These are phyloP conservation scores for Bombyx huttoni DNA, from an alignment of 2,888 invertebrate genomes.

Conservation along the genomic window DNA sequence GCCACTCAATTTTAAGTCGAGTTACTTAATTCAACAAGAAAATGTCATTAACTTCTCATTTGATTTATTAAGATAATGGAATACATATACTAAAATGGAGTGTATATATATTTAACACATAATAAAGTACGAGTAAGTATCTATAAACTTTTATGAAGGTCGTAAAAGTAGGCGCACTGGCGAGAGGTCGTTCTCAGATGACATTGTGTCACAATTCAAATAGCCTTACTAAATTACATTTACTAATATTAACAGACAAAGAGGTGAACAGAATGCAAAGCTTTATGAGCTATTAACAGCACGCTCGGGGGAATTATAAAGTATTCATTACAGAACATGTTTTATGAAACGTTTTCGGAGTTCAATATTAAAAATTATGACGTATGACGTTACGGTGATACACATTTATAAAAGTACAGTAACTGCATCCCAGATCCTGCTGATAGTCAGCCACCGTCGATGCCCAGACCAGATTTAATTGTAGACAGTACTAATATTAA, in stretches of 20 bases:
- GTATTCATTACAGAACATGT: no score
- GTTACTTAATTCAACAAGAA: slow-evolving; percentile 10
- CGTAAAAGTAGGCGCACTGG: slow-evolving; percentile 30
- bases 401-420: no score
- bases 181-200: slow-evolving; percentile 22
- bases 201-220: slow-evolving; percentile 24
- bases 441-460: no score
- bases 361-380: no score
- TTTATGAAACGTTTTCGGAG: no score
- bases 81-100: slow-evolving; percentile 22
- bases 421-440: no score
- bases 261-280: not conserved
- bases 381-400: no score
- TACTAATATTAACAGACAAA: slow-evolving; percentile 16
- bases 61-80: slow-evolving; percentile 24
- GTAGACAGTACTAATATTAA: no score
- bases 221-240: slow-evolving; percentile 17
- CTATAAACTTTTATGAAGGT: slow-evolving; percentile 35
- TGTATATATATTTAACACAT: slow-evolving; percentile 30
- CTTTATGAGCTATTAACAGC: not conserved
- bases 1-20: slow-evolving; percentile 8
- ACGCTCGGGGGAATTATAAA: not conserved
- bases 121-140: slow-evolving; percentile 29
- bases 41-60: slow-evolving; percentile 6
- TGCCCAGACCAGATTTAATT: no score